Base-by-base conservation (phyloP, 2,797 vertebrate species). In the Peromyscus eremicus region DNA sequence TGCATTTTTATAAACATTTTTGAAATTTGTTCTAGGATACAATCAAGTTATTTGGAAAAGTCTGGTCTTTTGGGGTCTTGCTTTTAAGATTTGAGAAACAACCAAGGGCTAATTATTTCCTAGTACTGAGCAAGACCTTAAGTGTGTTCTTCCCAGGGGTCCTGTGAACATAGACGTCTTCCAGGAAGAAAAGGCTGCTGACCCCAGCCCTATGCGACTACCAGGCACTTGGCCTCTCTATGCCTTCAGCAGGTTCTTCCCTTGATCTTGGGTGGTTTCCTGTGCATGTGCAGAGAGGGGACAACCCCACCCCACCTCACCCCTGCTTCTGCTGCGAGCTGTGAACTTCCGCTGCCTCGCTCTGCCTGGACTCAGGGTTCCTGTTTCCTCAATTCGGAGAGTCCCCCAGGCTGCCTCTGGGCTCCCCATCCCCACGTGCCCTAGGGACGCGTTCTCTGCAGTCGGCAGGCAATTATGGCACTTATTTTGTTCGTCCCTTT, bases 11-110 rank as follows among this genome's bases (percentile, higher is more conserved):
- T 75, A 96, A 55, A 62, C 71, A 43, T 52, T 92, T 46, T 87
- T 91, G 64, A 93, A 46, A 34, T 70, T 92, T 94, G n/a, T 80
- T 71, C n/a, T 88, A 70, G 23, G 40, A 82, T 91, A 60, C 25
- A 80, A 34, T 91, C 40, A 66, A 43, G 43, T 79, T 85, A 82
- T 12, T 46, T 40, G 66, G 57, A 80, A 62, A 92, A 75, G 12
- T 84, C 57, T 46, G 27, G 66, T 92, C 40, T 23, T 93, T 73
- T 32, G 64, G 62, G 13, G 7, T 49, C 32, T 92, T 96, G 27
- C 14, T 89, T 77, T 94, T 80, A 93, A 90, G 60, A 82, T 68
- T 64, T 57, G 27, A n/a, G 21, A 55, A 71, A 43, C 8, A 57
- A 3, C 25, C 37, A 84, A 92, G 71, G 40, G 37, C n/a, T 93